Evolutionary conservation across 2,888 invertebrate species (phyloP), one percentile per base, ranked within the genome.

Genomic region (Tineola bisselliella): DNA sequence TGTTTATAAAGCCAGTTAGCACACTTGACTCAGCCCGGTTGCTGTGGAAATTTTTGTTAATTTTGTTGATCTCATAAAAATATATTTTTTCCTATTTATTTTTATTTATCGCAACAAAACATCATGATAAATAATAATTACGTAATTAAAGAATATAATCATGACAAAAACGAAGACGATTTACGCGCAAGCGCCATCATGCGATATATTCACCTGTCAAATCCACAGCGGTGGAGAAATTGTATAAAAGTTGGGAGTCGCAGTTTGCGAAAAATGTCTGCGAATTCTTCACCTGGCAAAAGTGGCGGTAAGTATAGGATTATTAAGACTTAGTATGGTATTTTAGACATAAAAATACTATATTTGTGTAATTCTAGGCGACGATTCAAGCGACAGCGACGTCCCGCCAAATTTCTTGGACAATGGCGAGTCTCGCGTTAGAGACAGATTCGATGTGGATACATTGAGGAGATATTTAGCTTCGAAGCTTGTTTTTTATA

Each of bases 381-480:
- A 77, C 64, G 77, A 79, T 13, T 68, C 71, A 17, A 61, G 68
- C 44, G 76, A 77, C 38, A 66, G 70, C 59, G 67, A 65, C 61
- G 67, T 79, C 79, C 81, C 81, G 79, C 82, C 84, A 82, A 83
- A 75, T 75, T 15, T 57, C 10, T 43, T 44, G 13, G 48, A 48
- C 2, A 77, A 69, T 65, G 66, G 80, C 63, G 78, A 79, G 60
- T 70, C 78, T 61, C 75, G 81, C 62, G 66, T 83, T 63, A 69
- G 81, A 62, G 88, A 89, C 63, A 74, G 75, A 38, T 76, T 88
- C 60, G 88, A 89, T 66, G 89, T 93, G 69, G 92, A 92, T 67
- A 84, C 88, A 61, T 88, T 93, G 60, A 80, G 90, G 61, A 87
- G 88, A 66, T 92, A 90, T 76, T 88, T 93, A 65, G 88, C 90